Evolutionary conservation across 2,888 invertebrate genomes (phyloP).

Genomic region (Caenorhabditis sp.): DNA sequence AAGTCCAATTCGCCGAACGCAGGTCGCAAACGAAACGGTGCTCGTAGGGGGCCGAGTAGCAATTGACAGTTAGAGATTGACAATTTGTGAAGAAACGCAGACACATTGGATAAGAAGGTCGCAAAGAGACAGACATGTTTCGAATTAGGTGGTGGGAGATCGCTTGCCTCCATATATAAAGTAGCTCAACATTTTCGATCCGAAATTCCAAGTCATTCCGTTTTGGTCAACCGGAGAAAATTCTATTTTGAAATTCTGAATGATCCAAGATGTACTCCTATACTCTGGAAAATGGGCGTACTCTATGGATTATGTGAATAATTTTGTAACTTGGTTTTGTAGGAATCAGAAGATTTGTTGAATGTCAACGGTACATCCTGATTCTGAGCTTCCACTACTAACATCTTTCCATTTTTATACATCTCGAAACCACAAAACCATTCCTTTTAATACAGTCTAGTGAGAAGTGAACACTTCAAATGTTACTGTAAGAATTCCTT

Average conservation of each 20-base stretch:
- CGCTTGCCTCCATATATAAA: conserved; percentile 37
- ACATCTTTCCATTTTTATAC: neutral
- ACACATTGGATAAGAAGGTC: conserved; percentile 23
- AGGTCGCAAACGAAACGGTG: conserved; percentile 29
- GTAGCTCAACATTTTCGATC: conserved; percentile 53
- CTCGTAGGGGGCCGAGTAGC: conserved; percentile 48
- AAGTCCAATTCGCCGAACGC: conserved; percentile 50
- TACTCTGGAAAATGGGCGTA: neutral
- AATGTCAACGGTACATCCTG: conserved; percentile 2
- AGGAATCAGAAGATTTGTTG: conserved; percentile 17
- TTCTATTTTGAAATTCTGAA: conserved; percentile 24
- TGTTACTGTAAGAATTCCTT: conserved; percentile 4
- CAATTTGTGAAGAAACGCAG: conserved; percentile 51
- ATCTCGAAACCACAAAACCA: conserved; percentile 5
- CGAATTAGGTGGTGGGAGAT: conserved; percentile 44
- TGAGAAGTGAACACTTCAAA: conserved; percentile 7
- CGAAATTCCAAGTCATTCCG: conserved; percentile 27
- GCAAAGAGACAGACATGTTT: conserved; percentile 39
- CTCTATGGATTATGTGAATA: neutral
- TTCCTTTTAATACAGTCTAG: conserved; percentile 12
- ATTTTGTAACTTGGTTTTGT: conserved; percentile 7
- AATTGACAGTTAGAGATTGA: conserved; percentile 59
- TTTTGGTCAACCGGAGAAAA: neutral
- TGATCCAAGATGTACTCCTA: neutral
- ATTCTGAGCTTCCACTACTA: neutral